Base-by-base conservation (phyloP, 2,113 vertebrate species). In the Oenanthe oenanthe region DNA sequence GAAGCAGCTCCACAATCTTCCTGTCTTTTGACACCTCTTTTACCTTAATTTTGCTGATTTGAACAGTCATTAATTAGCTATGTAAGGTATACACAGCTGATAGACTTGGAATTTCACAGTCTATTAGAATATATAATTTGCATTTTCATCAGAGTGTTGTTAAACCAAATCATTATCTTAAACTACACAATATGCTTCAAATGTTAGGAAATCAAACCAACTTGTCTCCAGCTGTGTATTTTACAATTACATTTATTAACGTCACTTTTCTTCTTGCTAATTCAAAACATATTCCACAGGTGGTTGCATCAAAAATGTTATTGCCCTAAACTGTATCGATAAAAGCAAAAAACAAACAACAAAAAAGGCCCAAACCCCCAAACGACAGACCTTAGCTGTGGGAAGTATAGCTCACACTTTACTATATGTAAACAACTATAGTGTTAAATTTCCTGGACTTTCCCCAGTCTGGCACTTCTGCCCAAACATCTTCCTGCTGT, bases 11-110 rank as follows among this genome's bases (percentile, higher is more conserved):
- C 31, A 40, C 70, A 95, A 70, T 40, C 26, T 25, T 76, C 21
- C 36, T 60, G 42, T 73, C 31, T 80, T 65, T 73, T 66, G 86
- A 65, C 47, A 81, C 17, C 26, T 45, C 48, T 70, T 91, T 81
- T 74, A 84, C 68, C 60, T 66, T 74, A 57, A 87, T 74, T 70
- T 87, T 79, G 32, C 22, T 78, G 38, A 88, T 92, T 88, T 86
- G 62, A 56, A 31, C 12, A 47, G 54, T 73, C 45, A 70, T 61
- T 84, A 89, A 73, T 92, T 89, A 77, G 34, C 50, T 65, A 22
- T 4, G 2, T 73, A 57, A 22, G 17, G 28, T 61, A 81, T 31
- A 61, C 25, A 48, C 32, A 61, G 54, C n/a, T 61, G 65, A 70
- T 66, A 92, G 48, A 89, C 43, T 19, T 57, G 60, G 51, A 76